phyloP scores from a whole-genome alignment of 2,113 vertebrate species.

The Eptesicus fuscus region DNA sequence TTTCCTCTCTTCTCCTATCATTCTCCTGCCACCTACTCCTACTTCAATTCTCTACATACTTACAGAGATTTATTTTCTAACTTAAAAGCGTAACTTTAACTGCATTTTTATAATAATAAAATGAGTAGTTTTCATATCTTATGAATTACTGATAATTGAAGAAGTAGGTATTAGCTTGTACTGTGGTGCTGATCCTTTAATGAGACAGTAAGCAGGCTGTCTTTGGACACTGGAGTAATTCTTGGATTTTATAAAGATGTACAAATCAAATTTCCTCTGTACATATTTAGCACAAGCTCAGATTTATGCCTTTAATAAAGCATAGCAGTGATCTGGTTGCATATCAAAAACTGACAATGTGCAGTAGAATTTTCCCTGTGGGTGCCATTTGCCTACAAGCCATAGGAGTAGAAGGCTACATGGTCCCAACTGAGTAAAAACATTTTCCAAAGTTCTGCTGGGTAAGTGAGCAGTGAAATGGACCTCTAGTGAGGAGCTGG shows the following conservation, averaged over 20 bases:
- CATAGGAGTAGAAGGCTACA: neutral
- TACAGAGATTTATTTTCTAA: neutral
- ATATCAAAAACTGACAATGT: slow-evolving; percentile 11
- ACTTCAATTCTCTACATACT: neutral
- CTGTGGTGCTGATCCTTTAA: slow-evolving; percentile 21
- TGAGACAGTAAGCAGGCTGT: slow-evolving; percentile 31
- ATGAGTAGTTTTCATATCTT: neutral
- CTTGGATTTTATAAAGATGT: slow-evolving; percentile 47
- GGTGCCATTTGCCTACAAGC: slow-evolving; percentile 43
- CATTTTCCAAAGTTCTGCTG: slow-evolving; percentile 30
- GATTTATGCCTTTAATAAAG: slow-evolving; percentile 73
- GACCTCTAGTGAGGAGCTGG: slow-evolving; percentile 14
- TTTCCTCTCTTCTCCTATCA: neutral
- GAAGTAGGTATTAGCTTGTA: neutral
- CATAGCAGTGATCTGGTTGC: neutral
- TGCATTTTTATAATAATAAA: neutral
- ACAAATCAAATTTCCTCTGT: slow-evolving; percentile 58
- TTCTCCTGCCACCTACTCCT: neutral
- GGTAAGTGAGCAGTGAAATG: slow-evolving; percentile 42
- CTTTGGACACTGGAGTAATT: slow-evolving; percentile 35
- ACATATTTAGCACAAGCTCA: slow-evolving; percentile 58
- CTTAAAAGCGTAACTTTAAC: neutral
- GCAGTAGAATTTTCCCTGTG: slow-evolving; percentile 24
- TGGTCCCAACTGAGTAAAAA: neutral
- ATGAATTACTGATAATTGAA: neutral